These are phyloP conservation scores for Ceramica pisi DNA, from an alignment of 2,888 invertebrate species.

Conservation along the genomic window DNA sequence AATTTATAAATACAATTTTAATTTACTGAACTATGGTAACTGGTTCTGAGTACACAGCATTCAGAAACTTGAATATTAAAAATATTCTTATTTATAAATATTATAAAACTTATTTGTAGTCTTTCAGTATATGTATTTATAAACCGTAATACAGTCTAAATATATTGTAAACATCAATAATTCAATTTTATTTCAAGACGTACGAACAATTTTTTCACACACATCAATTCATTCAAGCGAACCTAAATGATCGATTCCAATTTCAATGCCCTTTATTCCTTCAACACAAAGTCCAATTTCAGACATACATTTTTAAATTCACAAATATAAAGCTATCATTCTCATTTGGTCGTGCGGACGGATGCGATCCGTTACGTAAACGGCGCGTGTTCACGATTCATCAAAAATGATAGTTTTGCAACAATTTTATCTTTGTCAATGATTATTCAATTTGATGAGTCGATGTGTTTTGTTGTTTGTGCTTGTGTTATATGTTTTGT, in stretches of 20 bases:
- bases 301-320: slow-evolving; percentile 23
- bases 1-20: no score
- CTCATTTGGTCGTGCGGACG: slow-evolving; percentile 74
- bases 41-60: no score
- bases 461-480: slow-evolving; percentile 27
- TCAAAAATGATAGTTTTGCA: slow-evolving; percentile 72
- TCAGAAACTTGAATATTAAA: no score
- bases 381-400: slow-evolving; percentile 83
- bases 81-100: no score
- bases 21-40: no score
- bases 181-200: slow-evolving; percentile 46
- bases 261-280: slow-evolving; percentile 30
- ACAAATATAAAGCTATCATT: slow-evolving; percentile 72
- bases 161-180: slow-evolving; percentile 22
- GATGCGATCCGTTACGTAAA: slow-evolving; percentile 77
- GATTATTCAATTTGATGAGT: slow-evolving; percentile 63
- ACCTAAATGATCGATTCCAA: slow-evolving; percentile 53
- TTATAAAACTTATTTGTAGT: no score
- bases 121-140: no score
- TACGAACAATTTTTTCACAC: slow-evolving; percentile 55
- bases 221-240: slow-evolving; percentile 59
- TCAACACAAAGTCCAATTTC: slow-evolving; percentile 23
- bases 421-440: slow-evolving; percentile 61
- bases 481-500: neutral
- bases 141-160: neutral